A percentile compares a stretch with the other conserved stretches of the same genome.
Conservation (phyloP, 2,888 invertebrate species). For the Nesidiocoris tenuis region DNA sequence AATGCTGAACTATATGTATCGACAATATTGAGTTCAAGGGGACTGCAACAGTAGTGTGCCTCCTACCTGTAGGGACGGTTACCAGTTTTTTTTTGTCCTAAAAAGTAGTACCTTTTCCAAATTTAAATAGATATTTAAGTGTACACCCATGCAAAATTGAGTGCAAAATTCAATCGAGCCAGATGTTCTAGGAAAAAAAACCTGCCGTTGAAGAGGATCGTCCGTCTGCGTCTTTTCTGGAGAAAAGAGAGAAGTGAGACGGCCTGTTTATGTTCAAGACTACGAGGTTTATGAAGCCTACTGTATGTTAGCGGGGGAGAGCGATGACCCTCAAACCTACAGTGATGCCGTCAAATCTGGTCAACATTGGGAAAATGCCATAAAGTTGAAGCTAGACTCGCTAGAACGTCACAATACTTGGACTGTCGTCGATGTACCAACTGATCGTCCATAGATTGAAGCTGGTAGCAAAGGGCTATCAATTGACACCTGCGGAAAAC, state of each 20-base stretch:
- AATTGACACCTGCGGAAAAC: neutral
- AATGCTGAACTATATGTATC: no score
- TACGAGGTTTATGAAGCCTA: constrained; percentile 5
- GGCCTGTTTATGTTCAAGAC: neutral
- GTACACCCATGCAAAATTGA: no score
- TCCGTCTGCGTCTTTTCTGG: no score
- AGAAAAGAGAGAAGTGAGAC: neutral
- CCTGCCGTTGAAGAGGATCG: no score
- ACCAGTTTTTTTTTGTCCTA: no score
- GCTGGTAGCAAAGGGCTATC: constrained; percentile 8
- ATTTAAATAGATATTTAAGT: no score
- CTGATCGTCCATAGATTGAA: neutral
- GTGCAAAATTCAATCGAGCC: no score
- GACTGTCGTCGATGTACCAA: neutral
- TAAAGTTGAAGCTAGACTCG: neutral
- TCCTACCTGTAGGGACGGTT: no score
- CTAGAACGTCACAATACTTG: constrained; percentile 3
- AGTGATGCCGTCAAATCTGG: constrained; percentile 31
- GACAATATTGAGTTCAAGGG: no score
- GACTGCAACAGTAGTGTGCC: no score
- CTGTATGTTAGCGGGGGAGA: neutral
- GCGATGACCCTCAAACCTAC: constrained; percentile 34
- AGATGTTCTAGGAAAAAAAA: no score
- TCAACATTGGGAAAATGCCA: constrained; percentile 4
- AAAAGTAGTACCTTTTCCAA: no score